phyloP scores from a whole-genome alignment of 2,113 vertebrate species.

The Lichenostomus cassidix region DNA sequence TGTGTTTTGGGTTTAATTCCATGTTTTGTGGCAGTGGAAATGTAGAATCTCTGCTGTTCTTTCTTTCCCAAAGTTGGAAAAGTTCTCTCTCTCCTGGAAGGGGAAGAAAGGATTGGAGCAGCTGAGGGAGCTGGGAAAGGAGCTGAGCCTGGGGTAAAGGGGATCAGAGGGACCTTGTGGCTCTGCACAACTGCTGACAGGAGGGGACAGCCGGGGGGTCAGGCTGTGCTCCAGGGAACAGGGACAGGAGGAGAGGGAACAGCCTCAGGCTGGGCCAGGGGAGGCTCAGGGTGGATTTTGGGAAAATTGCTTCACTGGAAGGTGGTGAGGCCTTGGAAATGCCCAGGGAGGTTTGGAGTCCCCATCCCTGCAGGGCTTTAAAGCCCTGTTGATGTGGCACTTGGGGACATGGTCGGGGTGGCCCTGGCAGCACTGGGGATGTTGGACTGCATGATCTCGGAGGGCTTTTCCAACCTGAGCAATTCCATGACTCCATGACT shows the following conservation, averaged over 20 bases:
- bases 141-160: not conserved
- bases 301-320: not conserved
- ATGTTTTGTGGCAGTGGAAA: not conserved
- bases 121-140: not conserved
- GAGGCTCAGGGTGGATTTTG: fast-evolving
- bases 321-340: not conserved
- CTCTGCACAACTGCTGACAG: not conserved
- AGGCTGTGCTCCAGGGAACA: not conserved
- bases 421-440: not conserved
- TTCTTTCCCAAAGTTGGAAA: not conserved
- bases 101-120: not conserved
- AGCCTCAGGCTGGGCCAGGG: not conserved
- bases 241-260: not conserved
- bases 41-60: not conserved
- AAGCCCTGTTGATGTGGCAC: not conserved
- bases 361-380: not conserved
- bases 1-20: not conserved
- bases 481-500: too few relatives aligned
- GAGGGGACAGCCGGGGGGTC: not conserved
- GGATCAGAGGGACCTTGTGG: not conserved
- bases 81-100: not conserved
- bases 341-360: not conserved
- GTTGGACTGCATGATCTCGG: not conserved
- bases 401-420: not conserved
- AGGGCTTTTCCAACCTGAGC: not conserved